These are phyloP conservation scores for Pseudoips prasinana DNA, from an alignment of 2,888 invertebrate species.

Conservation along the genomic window DNA sequence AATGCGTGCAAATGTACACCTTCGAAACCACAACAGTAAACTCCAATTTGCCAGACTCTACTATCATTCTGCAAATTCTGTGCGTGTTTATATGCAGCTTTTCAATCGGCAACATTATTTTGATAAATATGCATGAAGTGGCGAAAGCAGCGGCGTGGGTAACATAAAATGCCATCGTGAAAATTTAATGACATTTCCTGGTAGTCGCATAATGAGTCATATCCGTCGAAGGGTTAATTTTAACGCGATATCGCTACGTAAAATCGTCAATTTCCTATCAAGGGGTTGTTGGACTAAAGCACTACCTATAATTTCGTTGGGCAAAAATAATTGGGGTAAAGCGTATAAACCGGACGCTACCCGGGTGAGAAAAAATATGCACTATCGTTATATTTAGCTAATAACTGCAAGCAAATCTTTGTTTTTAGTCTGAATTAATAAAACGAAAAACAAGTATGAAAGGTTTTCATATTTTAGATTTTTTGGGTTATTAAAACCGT, in stretches of 20 bases:
- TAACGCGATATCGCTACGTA: slow-evolving; percentile 64
- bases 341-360: slow-evolving; percentile 11
- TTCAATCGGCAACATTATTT: slow-evolving; percentile 80
- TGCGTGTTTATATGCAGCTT: slow-evolving; percentile 80
- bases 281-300: slow-evolving; percentile 33
- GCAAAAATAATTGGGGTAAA: slow-evolving; percentile 25
- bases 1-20: slow-evolving; percentile 65
- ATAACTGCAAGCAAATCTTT: too few relatives aligned
- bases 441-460: too few relatives aligned
- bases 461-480: too few relatives aligned
- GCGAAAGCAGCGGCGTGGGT: slow-evolving; percentile 70
- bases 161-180: slow-evolving; percentile 78
- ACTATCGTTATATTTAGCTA: too few relatives aligned
- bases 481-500: too few relatives aligned
- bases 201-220: slow-evolving; percentile 77
- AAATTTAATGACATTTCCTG: slow-evolving; percentile 80
- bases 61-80: slow-evolving; percentile 59
- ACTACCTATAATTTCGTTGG: slow-evolving; percentile 33
- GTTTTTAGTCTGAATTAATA: too few relatives aligned
- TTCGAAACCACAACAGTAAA: slow-evolving; percentile 67
- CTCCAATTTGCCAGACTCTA: slow-evolving; percentile 56
- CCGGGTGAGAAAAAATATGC: slow-evolving; percentile 1
- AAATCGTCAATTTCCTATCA: slow-evolving; percentile 64
- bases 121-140: slow-evolving; percentile 81
- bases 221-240: slow-evolving; percentile 78